These are phyloP conservation scores for Mycteria americana DNA, from an alignment of 2,797 vertebrate species.

Conservation along the genomic window DNA sequence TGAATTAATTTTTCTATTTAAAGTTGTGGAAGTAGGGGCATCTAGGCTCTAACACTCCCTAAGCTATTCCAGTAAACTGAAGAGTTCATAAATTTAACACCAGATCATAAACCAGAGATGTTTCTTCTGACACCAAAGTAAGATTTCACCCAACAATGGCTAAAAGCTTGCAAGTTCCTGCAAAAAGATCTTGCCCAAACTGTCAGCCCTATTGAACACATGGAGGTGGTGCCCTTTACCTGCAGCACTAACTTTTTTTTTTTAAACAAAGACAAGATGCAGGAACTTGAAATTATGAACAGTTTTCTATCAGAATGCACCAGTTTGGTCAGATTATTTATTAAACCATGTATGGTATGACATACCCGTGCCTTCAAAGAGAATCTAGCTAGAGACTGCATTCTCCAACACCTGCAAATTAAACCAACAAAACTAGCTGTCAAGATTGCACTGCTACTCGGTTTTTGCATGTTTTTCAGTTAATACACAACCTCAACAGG, in stretches of 20 bases:
- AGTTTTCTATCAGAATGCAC: not conserved
- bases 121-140: not conserved
- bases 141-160: not conserved
- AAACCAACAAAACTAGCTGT: not conserved
- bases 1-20: not conserved
- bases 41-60: not conserved
- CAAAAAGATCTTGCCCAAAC: not conserved
- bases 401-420: not conserved
- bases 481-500: not conserved
- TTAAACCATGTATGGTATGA: not conserved
- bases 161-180: not conserved
- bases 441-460: not conserved
- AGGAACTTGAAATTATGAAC: not conserved
- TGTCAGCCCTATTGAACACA: not conserved
- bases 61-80: not conserved
- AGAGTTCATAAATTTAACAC: not conserved
- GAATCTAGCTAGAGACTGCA: not conserved
- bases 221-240: not conserved
- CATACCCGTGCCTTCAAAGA: not conserved
- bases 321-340: not conserved
- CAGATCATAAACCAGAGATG: not conserved
- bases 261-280: not conserved
- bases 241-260: not conserved
- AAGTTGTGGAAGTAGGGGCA: not conserved
- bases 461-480: not conserved